Base-by-base conservation (phyloP, 2,888 invertebrate species). In the Stenurella melanura region DNA sequence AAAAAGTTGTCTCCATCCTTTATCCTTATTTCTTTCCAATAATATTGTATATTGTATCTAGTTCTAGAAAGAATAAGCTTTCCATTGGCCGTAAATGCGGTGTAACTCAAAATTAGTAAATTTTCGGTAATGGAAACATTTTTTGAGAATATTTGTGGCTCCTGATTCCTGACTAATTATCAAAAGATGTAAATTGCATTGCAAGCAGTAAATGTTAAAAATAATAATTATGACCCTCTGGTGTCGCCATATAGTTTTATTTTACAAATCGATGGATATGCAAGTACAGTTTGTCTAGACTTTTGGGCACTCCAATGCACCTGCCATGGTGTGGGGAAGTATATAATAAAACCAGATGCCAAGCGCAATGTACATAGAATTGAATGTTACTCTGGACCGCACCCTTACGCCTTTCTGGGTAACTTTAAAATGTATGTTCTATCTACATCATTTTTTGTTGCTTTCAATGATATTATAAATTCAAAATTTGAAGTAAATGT, bases 401-500 rank as follows among this genome's bases (percentile, higher is more conserved):
- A 57, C 57, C 57, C 57, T 57, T 57, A 17, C 57, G 57, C 18
- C 57, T 57, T 17, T 7, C 30, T 34, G 3, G 30, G 30, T 7
- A 34, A 7, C 30, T 9, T 34, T 34, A 34, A 34, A 34, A 34
- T 6, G 30, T 34, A 34, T 34, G 7, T 34, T 34, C 7, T 34
- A 12, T 58, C n/a, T 50, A n/a, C 50, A n/a, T 50, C n/a, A 15
- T n/a, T 50, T 6, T 12, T 50, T 50, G 50, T 50, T n/a, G n/a
- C 50, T 42, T 12, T 42, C 0, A 12, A n/a, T 12, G 30, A 68
- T 34, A 69, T 69, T 69, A 69, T 38, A 58, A 58, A 69, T 57
- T 69, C 69, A 69, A 69, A 69, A 69, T 69, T 34, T 30, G 57
- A 58, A 15, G 34, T 42, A 70, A 64, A 64, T 42, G 64, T 64